Conservation (phyloP, 2,888 invertebrate genomes). For the Agrotis ipsilon region DNA sequence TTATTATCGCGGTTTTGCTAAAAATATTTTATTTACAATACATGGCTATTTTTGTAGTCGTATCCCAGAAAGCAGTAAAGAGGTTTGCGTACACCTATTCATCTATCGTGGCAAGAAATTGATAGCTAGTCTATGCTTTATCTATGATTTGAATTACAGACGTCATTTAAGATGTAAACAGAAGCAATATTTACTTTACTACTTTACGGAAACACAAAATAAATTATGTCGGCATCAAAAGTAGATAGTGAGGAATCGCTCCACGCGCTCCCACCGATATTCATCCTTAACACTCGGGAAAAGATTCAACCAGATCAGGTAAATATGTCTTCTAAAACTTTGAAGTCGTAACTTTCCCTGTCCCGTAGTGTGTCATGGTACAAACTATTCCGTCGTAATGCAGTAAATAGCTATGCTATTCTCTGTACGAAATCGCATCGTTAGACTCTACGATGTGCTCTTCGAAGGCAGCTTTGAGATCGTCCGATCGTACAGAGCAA, state of each 20-base stretch:
- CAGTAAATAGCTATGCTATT: too few relatives aligned
- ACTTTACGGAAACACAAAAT: neutral
- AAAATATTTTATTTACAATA: constrained; percentile 69
- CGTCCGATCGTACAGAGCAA: too few relatives aligned
- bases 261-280: constrained; percentile 12
- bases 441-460: too few relatives aligned
- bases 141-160: constrained; percentile 34
- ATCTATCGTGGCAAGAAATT: constrained; percentile 34
- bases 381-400: too few relatives aligned
- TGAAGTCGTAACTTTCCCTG: neutral
- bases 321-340: neutral
- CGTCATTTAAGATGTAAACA: constrained; percentile 37
- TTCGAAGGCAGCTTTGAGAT: too few relatives aligned
- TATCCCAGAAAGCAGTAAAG: constrained; percentile 57
- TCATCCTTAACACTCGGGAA: constrained; percentile 59
- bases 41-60: constrained; percentile 66
- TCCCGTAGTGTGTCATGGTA: neutral
- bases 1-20: constrained; percentile 69
- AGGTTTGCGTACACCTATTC: constrained; percentile 50
- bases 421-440: too few relatives aligned
- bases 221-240: constrained; percentile 17
- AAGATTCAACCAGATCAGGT: constrained; percentile 73
- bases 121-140: constrained; percentile 20
- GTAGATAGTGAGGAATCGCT: constrained; percentile 3
- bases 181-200: neutral